These are phyloP conservation scores for Palaemon carinicauda DNA, from an alignment of 1,140 invertebrate genomes.

Conservation along the genomic window DNA sequence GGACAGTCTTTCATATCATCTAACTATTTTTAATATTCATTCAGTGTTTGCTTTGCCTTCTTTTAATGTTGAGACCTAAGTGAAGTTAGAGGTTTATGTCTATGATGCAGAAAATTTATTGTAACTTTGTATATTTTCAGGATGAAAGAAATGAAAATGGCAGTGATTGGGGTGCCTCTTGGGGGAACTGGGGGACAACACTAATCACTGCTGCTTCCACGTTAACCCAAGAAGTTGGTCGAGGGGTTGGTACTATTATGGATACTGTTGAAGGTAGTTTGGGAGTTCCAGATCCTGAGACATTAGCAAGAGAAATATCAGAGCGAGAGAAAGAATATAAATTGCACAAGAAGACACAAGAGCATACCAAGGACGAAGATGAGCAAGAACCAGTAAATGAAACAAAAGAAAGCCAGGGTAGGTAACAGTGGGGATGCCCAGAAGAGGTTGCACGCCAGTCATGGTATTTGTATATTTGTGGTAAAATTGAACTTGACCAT, in stretches of 20 bases:
- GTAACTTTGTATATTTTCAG: neutral
- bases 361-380: neutral
- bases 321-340: constrained; percentile 51
- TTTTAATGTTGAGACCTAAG: too few species aligned
- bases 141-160: neutral
- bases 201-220: constrained; percentile 77
- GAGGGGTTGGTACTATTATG: constrained; percentile 77
- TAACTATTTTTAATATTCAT: too few species aligned
- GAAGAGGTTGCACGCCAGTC: too few species aligned
- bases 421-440: neutral
- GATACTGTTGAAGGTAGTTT: constrained; percentile 75
- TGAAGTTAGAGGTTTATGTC: neutral
- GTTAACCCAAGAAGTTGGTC: constrained; percentile 80
- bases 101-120: neutral
- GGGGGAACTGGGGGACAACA: constrained; percentile 72
- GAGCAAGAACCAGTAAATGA: neutral
- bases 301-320: constrained; percentile 69
- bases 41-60: too few species aligned
- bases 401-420: neutral
- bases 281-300: constrained; percentile 78
- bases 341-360: neutral
- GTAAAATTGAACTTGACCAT: too few species aligned
- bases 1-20: too few species aligned
- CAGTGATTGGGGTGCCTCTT: constrained; percentile 73
- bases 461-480: too few species aligned